Evolutionary conservation across 2,888 invertebrate species (phyloP).

Genomic region (Octonoba sinensis): DNA sequence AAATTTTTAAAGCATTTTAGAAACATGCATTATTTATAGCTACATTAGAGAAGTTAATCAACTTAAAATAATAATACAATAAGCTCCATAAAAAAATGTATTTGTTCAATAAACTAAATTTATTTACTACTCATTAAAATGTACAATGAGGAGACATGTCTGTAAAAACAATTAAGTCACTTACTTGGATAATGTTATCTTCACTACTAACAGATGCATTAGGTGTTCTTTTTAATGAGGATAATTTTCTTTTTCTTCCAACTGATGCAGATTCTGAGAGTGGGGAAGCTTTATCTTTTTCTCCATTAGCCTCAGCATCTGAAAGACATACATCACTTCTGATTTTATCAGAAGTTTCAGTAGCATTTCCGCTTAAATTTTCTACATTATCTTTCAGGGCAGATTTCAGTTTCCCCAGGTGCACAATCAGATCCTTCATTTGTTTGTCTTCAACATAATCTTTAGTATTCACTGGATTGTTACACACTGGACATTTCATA

Average conservation of each 20-base stretch:
- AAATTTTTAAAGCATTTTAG: too few relatives aligned
- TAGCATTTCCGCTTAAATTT: neutral
- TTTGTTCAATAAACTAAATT: too few relatives aligned
- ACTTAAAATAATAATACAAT: too few relatives aligned
- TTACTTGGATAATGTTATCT: conserved; percentile 22
- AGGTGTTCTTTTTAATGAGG: neutral
- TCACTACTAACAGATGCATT: conserved; percentile 3
- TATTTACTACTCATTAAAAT: too few relatives aligned
- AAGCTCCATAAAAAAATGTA: too few relatives aligned
- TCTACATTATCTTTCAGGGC: neutral
- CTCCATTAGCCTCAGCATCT: neutral
- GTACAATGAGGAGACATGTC: too few relatives aligned
- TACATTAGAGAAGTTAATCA: too few relatives aligned
- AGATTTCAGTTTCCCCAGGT: conserved; percentile 17
- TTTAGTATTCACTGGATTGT: conserved; percentile 13
- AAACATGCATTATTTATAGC: too few relatives aligned
- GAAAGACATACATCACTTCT: neutral
- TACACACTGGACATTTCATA: conserved; percentile 46
- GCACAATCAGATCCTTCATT: conserved; percentile 18
- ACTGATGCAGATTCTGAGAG: conserved; percentile 3
- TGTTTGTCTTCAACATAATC: conserved; percentile 46
- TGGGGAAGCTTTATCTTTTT: neutral
- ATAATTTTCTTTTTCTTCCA: conserved; percentile 4
- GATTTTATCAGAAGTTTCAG: neutral
- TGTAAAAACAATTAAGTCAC: neutral